Percentiles rank a stretch among this genome's conserved stretches.
Conservation (phyloP, 2,113 vertebrate genomes). For the Capreolus pygargus region DNA sequence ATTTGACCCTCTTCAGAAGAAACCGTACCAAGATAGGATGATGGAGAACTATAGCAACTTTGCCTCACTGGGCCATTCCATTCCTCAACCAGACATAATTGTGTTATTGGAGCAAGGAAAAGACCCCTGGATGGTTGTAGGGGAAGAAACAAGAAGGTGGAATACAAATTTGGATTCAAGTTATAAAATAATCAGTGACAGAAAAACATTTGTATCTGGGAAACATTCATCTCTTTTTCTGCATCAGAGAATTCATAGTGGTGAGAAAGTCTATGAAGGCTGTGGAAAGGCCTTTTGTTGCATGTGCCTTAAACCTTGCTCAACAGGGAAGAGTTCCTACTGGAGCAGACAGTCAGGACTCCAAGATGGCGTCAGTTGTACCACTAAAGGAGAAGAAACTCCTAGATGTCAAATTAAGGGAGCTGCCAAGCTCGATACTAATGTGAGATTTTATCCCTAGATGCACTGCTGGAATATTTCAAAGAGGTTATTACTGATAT, state of each 20-base stretch:
- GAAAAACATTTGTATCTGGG: not conserved
- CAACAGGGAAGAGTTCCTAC: not conserved
- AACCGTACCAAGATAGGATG: not conserved
- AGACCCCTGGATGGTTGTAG: not conserved
- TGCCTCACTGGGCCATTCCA: not conserved
- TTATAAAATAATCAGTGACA: not conserved
- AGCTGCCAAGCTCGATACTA: conserved; percentile 88
- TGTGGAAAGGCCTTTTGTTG: not conserved
- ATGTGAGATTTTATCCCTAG: conserved; percentile 88
- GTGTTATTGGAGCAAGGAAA: not conserved
- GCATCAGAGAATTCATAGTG: not conserved
- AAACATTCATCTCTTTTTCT: not conserved
- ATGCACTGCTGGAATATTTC: conserved; percentile 77
- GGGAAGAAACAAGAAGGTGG: not conserved
- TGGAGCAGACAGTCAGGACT: conserved; percentile 6
- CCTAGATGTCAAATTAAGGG: conserved; percentile 91
- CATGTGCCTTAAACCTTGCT: not conserved
- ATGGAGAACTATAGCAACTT: not conserved
- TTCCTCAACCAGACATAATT: not conserved
- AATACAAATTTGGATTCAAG: not conserved
- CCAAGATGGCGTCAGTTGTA: conserved; percentile 68
- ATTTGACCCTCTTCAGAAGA: not conserved
- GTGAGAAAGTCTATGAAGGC: not conserved
- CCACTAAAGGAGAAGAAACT: conserved; percentile 87
- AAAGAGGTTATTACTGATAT: conserved; percentile 87